Evolutionary conservation across 2,797 vertebrate genomes (phyloP).

Genomic region (Chiloscyllium punctatum): DNA sequence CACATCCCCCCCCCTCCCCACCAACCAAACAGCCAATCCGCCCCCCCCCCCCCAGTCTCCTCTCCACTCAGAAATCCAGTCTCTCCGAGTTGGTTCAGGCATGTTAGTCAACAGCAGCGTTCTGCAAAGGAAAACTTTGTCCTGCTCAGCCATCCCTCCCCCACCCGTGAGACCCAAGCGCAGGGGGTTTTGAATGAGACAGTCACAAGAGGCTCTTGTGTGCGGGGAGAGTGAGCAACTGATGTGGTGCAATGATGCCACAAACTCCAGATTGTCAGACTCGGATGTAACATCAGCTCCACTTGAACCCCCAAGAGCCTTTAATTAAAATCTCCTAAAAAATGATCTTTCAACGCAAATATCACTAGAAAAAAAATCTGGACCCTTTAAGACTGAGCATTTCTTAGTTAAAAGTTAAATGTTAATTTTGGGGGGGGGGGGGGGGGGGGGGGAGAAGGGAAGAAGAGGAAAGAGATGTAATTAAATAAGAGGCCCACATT

Average conservation of each 20-base stretch:
- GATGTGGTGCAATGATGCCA: not conserved
- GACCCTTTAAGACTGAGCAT: not conserved
- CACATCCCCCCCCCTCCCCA: no score
- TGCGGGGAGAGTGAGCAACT: not conserved
- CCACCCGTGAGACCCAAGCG: slow-evolving; percentile 20
- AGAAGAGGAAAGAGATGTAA: no score
- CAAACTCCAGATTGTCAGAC: not conserved
- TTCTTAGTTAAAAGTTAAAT: not conserved
- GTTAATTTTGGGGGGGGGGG: not conserved
- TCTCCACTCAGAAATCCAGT: not conserved
- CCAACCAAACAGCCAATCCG: no score
- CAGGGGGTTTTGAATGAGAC: not conserved
- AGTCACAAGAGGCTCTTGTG: not conserved
- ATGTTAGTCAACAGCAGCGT: not conserved
- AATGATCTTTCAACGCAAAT: not conserved
- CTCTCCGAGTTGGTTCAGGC: not conserved
- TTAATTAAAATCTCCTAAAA: not conserved
- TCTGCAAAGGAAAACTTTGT: not conserved
- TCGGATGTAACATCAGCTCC: not conserved
- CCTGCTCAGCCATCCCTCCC: slow-evolving; percentile 22
- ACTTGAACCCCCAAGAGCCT: not conserved
- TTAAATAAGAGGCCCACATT: not conserved
- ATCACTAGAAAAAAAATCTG: not conserved
- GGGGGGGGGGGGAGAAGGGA: no score
- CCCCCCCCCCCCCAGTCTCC: not conserved